Base-by-base conservation (phyloP, 2,888 invertebrate genomes). In the Polietes domitor region DNA sequence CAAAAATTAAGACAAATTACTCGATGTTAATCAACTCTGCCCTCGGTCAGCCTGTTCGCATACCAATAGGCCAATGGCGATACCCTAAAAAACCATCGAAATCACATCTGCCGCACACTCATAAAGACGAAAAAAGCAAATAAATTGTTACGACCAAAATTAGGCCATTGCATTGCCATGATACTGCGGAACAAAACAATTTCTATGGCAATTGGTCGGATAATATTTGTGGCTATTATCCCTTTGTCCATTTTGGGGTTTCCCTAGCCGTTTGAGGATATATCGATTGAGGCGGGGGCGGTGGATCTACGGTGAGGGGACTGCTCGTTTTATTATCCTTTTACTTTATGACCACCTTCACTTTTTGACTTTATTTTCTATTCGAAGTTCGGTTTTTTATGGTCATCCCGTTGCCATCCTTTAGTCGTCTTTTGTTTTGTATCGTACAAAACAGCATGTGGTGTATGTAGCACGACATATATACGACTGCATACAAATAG, bases 201-300 rank as follows among this genome's bases (percentile, higher is more conserved):
- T 7, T 58, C 55, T 43, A 17, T 41, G 58, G 37, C 58, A 73
- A 58, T 73, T 58, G 7, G 15, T 50, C 17, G 50, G 17, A n/a
- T 73, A 43, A 73, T 73, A 73, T 73, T 43, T 24, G 43, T 41
- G 26, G 73, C 73, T 37, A 26, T 73, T 61, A 58, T 58, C 73
- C 58, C 7, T 73, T 73, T 73, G n/a, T 73, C 21, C 58, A 10
- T 9, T 37, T 37, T 37, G 37, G 37, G 37, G 37, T 9, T 37
- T 3, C n/a, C n/a, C n/a, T 37, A 37, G 6, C 12, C 37, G 10
- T 1, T 9, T 9, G 37, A 37, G 6, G 37, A 37, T 37, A 12
- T 37, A 10, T 37, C 37, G 37, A 7, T 2, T 19, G 32, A 55
- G 50, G 17, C 6, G 17, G n/a, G 50, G 17, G 12, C 50, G 12